Conservation (phyloP, 2,113 vertebrate genomes). For the Rhabdornis inornatus region DNA sequence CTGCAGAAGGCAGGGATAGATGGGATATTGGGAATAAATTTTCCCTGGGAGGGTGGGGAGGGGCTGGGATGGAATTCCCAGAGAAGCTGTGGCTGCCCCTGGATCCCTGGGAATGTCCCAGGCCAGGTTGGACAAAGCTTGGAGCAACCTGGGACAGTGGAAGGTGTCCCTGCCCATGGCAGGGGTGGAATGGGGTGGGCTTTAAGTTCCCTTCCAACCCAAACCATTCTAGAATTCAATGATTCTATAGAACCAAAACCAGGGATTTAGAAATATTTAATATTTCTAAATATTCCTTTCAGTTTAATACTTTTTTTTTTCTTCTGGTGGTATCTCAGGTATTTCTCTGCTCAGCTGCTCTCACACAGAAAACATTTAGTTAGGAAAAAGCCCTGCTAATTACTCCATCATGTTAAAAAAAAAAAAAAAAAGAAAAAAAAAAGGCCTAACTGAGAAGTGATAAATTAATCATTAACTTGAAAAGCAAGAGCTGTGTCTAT, state of each 20-base stretch:
- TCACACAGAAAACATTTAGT: not conserved
- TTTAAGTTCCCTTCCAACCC: not conserved
- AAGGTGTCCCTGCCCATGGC: not conserved
- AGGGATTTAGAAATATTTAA: not conserved
- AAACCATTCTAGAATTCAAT: not conserved
- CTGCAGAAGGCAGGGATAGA: not conserved
- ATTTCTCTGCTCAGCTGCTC: not conserved
- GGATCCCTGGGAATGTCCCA: not conserved
- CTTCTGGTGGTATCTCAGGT: not conserved
- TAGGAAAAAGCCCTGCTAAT: not conserved
- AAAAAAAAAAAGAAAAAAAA: too few relatives aligned
- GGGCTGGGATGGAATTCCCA: not conserved
- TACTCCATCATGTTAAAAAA: not conserved
- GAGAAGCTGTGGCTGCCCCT: not conserved
- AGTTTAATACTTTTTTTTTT: not conserved
- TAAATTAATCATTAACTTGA: not conserved
- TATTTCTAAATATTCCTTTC: not conserved
- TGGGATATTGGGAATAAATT: not conserved
- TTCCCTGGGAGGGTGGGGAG: not conserved
- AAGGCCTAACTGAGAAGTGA: not conserved
- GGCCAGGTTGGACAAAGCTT: not conserved
- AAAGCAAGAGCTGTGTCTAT: not conserved
- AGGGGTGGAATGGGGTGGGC: not conserved
- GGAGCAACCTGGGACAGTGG: not conserved
- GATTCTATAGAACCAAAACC: rapidly evolving